phyloP scores from a whole-genome alignment of 2,113 vertebrate species.

The Nibea coibor region DNA sequence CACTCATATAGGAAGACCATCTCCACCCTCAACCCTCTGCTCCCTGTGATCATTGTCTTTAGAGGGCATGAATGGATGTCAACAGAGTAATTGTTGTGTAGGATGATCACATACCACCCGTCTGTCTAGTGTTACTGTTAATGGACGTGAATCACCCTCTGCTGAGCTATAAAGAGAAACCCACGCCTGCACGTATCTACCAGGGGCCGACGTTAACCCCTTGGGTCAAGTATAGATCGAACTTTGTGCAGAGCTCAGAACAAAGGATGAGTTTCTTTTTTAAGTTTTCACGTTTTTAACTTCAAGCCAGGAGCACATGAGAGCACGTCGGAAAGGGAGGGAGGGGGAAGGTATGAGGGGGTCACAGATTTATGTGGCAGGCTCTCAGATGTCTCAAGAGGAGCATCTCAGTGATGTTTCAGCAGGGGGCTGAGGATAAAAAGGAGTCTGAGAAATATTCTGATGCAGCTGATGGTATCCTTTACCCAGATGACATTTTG shows the following conservation, averaged over 20 bases:
- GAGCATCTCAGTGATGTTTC: slow-evolving; percentile 27
- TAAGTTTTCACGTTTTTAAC: slow-evolving; percentile 13
- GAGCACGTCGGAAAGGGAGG: not conserved
- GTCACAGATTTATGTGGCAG: slow-evolving; percentile 21
- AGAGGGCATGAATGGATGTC: not conserved
- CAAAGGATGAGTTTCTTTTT: slow-evolving; percentile 19
- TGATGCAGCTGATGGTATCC: slow-evolving; percentile 40
- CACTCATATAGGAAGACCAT: too few species aligned
- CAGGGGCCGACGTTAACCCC: not conserved
- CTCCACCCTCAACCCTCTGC: not conserved
- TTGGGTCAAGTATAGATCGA: slow-evolving; percentile 17
- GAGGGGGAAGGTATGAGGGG: not conserved
- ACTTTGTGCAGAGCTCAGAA: slow-evolving; percentile 23
- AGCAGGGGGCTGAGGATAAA: slow-evolving; percentile 19
- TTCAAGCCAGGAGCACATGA: slow-evolving; percentile 4
- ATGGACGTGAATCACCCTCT: not conserved
- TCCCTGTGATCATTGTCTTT: not conserved
- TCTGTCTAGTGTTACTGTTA: not conserved
- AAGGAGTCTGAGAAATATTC: not conserved
- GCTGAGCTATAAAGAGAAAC: not conserved
- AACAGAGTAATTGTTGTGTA: too few species aligned
- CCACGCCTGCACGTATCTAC: not conserved
- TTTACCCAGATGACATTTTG: slow-evolving; percentile 43
- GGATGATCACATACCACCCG: not conserved
- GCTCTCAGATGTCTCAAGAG: slow-evolving; percentile 35